Base-by-base conservation (phyloP, 2,888 invertebrate species). In the Phaonia tiefii region DNA sequence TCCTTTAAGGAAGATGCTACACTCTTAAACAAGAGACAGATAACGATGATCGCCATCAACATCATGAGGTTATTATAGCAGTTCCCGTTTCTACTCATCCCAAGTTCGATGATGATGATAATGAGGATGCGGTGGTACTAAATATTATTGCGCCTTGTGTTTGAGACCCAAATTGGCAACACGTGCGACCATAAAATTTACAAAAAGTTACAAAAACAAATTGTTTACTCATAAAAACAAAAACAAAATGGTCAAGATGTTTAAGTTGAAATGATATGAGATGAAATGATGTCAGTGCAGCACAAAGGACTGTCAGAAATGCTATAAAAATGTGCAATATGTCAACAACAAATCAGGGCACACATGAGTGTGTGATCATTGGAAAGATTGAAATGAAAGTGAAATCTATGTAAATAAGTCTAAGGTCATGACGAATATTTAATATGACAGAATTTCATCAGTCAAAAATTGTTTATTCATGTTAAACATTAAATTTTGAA, bases 121-220 rank as follows among this genome's bases (percentile, higher is more conserved):
- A 15, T 37, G 17, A 15, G 22, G 58, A 42, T 44, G n/a, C n/a
- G n/a, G n/a, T n/a, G 39, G 37, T 25, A 49, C 15, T 31, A 15
- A 66, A 22, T 0, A 31, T 20, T 42, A 56, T 31, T 46, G 46
- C n/a, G n/a, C 4, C 25, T 37, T 69, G 66, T 22, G 15, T 26
- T 37, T 26, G 31, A 44, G 73, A 42, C 54, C 60, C 69, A 80
- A 80, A 80, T 80, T 74, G 67, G 54, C 78, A 73, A 73, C 78
- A 83, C 78, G 75, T 80, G 78, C 65, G 73, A 54, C 63, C 42
- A 44, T 56, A 71, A 66, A 75, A 66, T 11, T 65, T 56, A 65
- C 54, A 65, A 31, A n/a, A n/a, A n/a, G n/a, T n/a, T n/a, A n/a
- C n/a, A n/a, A n/a, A n/a, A n/a, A 58, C 17, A 74, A 60, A n/a